Conservation (phyloP, 2,888 invertebrate species). For the Diaperis boleti region DNA sequence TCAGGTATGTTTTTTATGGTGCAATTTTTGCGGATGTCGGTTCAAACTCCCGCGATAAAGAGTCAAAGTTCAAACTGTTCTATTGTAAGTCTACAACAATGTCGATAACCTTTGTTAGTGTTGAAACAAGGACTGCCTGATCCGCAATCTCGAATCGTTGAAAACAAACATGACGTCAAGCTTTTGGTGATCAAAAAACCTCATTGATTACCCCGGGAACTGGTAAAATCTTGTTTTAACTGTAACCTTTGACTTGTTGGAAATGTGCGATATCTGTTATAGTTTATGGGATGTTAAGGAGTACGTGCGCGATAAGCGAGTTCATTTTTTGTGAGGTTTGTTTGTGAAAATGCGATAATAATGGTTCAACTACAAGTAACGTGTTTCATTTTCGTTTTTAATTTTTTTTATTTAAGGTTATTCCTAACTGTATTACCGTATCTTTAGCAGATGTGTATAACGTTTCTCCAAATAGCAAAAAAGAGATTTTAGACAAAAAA, state of each 20-base stretch:
- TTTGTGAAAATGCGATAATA: no score
- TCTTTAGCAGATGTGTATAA: no score
- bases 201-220: conserved; percentile 9
- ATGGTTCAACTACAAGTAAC: no score
- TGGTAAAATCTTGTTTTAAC: conserved; percentile 40
- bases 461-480: no score
- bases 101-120: conserved; percentile 24
- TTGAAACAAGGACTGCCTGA: conserved; percentile 19
- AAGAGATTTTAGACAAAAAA: no score
- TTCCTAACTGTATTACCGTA: no score
- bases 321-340: no score
- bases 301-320: no score
- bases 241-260: conserved; percentile 16
- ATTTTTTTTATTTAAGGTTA: no score
- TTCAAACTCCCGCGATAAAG: conserved; percentile 7
- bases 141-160: conserved; percentile 12
- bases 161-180: conserved; percentile 27
- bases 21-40: conserved; percentile 18
- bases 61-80: conserved; percentile 20
- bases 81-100: conserved; percentile 8
- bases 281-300: no score
- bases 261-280: neutral
- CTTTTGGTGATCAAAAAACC: conserved; percentile 3
- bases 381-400: no score
- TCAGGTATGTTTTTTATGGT: conserved; percentile 70